These are phyloP conservation scores for Neodiprion lecontei DNA, from an alignment of 1,140 invertebrate species.

Conservation along the genomic window DNA sequence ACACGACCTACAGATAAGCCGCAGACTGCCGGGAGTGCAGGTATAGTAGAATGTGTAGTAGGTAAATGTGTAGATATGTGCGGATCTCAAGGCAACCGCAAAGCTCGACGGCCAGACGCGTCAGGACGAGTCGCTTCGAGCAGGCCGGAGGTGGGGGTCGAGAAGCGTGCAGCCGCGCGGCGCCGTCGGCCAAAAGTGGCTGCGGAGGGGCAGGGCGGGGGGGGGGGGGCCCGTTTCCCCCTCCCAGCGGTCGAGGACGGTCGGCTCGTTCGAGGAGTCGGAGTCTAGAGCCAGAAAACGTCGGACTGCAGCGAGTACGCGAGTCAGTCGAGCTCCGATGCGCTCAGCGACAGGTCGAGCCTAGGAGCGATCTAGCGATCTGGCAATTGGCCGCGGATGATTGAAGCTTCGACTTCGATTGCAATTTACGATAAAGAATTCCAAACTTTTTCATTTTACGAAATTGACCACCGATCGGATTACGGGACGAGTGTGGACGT, in stretches of 20 bases:
- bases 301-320: conserved; percentile 30
- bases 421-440: neutral
- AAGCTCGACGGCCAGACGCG: no score
- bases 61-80: no score
- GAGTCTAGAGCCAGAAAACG: conserved; percentile 47
- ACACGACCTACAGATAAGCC: no score
- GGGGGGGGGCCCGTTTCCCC: neutral
- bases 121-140: conserved; percentile 15
- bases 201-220: neutral
- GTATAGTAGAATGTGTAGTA: no score
- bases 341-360: conserved; percentile 47
- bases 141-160: neutral
- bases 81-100: no score
- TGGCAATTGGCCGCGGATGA: neutral
- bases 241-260: neutral
- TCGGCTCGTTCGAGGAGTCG: conserved; percentile 20
- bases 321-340: conserved; percentile 54
- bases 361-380: neutral
- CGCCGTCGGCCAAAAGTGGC: conserved; percentile 19
- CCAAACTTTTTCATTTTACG: no score
- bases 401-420: neutral
- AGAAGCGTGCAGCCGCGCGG: conserved; percentile 20
- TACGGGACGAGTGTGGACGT: neutral
- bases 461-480: neutral
- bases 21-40: no score